Evolutionary conservation across 2,888 invertebrate genomes (phyloP).

Genomic region (Drosophila picticornis): DNA sequence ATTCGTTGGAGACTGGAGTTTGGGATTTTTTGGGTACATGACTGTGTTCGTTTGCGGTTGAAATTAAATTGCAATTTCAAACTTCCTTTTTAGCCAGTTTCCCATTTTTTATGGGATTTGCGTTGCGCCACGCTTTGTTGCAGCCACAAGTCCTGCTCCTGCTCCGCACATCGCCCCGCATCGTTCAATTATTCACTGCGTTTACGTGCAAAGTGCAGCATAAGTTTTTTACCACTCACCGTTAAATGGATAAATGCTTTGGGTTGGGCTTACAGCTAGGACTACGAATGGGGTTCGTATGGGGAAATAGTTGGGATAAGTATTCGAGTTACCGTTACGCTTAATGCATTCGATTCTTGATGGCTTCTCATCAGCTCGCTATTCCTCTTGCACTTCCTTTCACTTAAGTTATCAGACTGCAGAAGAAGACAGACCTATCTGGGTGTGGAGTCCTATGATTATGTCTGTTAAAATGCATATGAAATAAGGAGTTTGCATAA

Average conservation of each 20-base stretch:
- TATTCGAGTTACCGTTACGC: slow-evolving; percentile 70
- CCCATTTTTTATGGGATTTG: slow-evolving; percentile 68
- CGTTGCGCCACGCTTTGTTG: slow-evolving; percentile 63
- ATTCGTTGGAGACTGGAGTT: slow-evolving; percentile 49
- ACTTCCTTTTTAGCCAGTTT: slow-evolving; percentile 67
- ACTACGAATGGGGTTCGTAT: not conserved
- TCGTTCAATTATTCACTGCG: slow-evolving; percentile 26
- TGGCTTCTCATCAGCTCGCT: slow-evolving; percentile 29
- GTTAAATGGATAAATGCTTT: slow-evolving; percentile 65
- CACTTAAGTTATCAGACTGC: slow-evolving; percentile 20
- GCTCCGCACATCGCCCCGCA: not conserved
- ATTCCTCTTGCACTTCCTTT: slow-evolving; percentile 2
- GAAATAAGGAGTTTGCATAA: not conserved
- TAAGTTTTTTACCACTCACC: slow-evolving; percentile 28
- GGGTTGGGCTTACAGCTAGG: not conserved
- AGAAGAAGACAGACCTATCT: not conserved
- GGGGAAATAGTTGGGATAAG: slow-evolving; percentile 22
- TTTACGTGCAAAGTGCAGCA: slow-evolving; percentile 70
- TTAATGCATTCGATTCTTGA: slow-evolving; percentile 62
- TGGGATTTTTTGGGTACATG: slow-evolving; percentile 28
- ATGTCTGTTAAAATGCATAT: not conserved
- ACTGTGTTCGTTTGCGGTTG: slow-evolving; percentile 70
- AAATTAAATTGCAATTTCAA: slow-evolving; percentile 79
- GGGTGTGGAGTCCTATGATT: not conserved
- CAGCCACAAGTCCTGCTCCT: slow-evolving; percentile 1